Evolutionary conservation across 2,888 invertebrate genomes (phyloP).

Genomic region (Steinernema hermaphroditum): DNA sequence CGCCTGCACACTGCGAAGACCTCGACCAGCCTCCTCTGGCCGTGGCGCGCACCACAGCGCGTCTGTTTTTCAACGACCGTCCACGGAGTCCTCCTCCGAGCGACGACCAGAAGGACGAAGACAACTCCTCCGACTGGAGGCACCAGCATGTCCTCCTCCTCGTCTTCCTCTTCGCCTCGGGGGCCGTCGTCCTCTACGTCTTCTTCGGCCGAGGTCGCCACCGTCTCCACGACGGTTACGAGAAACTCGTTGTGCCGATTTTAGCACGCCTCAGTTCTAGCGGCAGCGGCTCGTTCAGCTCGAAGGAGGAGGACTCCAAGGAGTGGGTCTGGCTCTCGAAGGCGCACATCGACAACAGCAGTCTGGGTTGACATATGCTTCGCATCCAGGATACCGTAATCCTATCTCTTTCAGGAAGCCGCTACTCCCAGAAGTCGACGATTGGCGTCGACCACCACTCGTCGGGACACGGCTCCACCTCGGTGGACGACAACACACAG

Average conservation of each 20-base stretch:
- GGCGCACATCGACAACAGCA: conserved; percentile 43
- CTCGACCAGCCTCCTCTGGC: conserved; percentile 43
- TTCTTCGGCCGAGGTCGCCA: conserved; percentile 14
- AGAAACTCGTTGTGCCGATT: conserved; percentile 60
- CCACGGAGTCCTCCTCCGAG: conserved; percentile 27
- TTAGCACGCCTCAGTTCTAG: conserved; percentile 55
- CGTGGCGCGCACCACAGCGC: conserved; percentile 2
- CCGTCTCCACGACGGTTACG: conserved; percentile 52
- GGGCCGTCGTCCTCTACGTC: not conserved
- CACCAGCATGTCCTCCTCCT: conserved; percentile 32
- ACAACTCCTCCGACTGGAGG: not conserved
- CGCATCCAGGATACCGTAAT: no score
- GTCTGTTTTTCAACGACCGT: not conserved
- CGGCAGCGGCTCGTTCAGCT: conserved; percentile 30
- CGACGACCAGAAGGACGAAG: conserved; percentile 8
- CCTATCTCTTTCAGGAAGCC: conserved; percentile 48
- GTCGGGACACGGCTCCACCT: conserved; percentile 28
- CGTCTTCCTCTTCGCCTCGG: conserved; percentile 34
- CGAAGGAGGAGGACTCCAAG: conserved; percentile 51
- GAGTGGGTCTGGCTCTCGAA: conserved; percentile 61
- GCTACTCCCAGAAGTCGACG: conserved; percentile 55
- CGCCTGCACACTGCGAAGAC: conserved; percentile 47
- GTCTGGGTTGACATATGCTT: no score
- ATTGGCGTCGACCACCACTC: conserved; percentile 45
- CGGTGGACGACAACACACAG: conserved; percentile 45